phyloP scores from a whole-genome alignment of 2,113 vertebrate genomes.

The Gymnarchus niloticus region DNA sequence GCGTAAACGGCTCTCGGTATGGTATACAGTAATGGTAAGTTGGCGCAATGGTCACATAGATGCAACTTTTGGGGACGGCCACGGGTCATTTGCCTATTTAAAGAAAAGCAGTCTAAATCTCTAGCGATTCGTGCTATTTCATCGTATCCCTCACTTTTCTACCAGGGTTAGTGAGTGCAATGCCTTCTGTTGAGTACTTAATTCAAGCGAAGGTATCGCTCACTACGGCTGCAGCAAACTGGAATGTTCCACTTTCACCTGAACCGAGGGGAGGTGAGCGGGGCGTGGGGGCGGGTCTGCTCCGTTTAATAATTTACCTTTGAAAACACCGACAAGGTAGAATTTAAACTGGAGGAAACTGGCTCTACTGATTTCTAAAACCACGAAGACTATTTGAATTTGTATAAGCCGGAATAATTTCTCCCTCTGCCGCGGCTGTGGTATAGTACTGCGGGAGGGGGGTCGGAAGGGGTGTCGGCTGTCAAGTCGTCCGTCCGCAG shows the following conservation, averaged over 20 bases:
- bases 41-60: neutral
- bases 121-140: too few relatives aligned
- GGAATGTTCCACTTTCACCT: conserved; percentile 53
- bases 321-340: neutral
- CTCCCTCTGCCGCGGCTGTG: neutral
- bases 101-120: neutral
- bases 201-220: conserved; percentile 10
- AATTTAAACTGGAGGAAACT: neutral
- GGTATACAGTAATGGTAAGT: neutral
- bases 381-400: neutral
- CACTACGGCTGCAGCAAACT: conserved; percentile 51
- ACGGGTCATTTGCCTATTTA: neutral
- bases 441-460: neutral
- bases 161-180: too few relatives aligned
- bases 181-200: neutral
- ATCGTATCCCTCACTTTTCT: neutral
- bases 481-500: conserved; percentile 14
- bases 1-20: neutral
- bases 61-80: neutral
- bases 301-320: conserved; percentile 22
- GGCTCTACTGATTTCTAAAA: neutral
- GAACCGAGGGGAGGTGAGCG: neutral
- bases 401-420: neutral
- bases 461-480: conserved; percentile 29
- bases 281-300: neutral